Percentiles rank a stretch among this genome's conserved stretches.
Conservation (phyloP, 2,797 vertebrate genomes). For the Glossophaga mutica region DNA sequence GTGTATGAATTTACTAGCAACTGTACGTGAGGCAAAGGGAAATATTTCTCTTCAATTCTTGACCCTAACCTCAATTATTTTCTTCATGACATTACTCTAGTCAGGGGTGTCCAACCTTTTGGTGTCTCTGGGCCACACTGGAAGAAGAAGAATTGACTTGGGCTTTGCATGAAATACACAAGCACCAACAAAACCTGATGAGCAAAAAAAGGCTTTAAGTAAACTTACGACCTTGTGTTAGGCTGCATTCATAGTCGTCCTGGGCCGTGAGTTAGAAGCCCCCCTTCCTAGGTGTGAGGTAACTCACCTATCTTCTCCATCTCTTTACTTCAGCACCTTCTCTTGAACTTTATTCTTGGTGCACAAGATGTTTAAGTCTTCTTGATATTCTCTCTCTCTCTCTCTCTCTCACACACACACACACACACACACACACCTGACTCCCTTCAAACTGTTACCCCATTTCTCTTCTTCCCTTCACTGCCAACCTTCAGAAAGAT, state of each 20-base stretch:
- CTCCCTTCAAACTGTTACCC: neutral
- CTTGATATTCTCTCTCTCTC: neutral
- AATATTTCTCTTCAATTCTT: neutral
- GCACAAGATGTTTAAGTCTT: neutral
- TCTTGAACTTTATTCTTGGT: neutral
- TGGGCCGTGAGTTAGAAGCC: too few relatives aligned
- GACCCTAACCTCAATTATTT: neutral
- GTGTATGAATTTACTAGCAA: neutral
- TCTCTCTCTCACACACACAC: neutral
- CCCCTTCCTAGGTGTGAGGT: too few relatives aligned
- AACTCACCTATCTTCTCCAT: neutral
- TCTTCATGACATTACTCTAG: neutral
- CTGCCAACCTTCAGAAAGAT: neutral
- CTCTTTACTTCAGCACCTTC: neutral
- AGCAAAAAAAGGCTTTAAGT: too few relatives aligned
- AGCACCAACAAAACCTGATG: too few relatives aligned
- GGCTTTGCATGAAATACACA: too few relatives aligned
- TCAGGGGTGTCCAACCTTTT: too few relatives aligned
- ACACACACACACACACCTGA: rapidly evolving
- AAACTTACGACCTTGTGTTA: too few relatives aligned
- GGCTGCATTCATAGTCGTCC: too few relatives aligned
- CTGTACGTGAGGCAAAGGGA: neutral
- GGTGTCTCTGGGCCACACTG: too few relatives aligned
- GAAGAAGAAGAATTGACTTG: too few relatives aligned
- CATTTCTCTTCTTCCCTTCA: neutral